Conservation (phyloP, 2,888 invertebrate species). For the Ormyrus pomaceus region DNA sequence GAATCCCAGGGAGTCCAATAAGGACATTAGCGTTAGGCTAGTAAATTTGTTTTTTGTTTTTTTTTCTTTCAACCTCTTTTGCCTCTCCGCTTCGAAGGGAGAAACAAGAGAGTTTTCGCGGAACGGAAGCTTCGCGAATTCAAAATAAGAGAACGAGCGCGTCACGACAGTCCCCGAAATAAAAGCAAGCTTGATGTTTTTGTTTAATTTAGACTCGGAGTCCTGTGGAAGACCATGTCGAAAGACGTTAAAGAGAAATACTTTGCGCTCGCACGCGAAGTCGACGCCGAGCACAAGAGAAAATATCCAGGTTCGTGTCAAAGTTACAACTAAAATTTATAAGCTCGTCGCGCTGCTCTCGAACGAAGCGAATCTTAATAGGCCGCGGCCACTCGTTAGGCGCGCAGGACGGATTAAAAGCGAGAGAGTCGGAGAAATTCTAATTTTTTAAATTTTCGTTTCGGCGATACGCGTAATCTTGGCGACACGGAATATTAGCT, state of each 20-base stretch:
- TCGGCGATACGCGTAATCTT: no score
- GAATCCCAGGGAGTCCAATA: slow-evolving; percentile 80
- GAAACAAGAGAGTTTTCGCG: no score
- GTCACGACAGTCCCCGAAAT: not conserved
- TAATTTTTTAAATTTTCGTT: no score
- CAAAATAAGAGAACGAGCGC: not conserved
- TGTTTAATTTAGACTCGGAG: slow-evolving; percentile 74
- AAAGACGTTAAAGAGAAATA: slow-evolving; percentile 78
- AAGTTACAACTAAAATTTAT: slow-evolving; percentile 23
- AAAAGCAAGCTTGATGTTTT: not conserved
- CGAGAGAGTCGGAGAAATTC: no score
- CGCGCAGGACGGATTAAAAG: no score
- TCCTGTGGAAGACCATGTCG: slow-evolving; percentile 79
- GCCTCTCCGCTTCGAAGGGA: not conserved
- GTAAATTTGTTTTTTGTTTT: slow-evolving; percentile 57
- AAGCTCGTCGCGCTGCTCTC: slow-evolving; percentile 25
- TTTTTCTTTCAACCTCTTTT: slow-evolving; percentile 3
- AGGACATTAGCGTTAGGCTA: slow-evolving; percentile 79
- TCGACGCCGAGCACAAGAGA: slow-evolving; percentile 79
- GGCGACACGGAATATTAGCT: no score
- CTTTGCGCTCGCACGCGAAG: slow-evolving; percentile 78
- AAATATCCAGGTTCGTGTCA: slow-evolving; percentile 79
- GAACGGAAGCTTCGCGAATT: no score
- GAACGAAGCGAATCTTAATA: slow-evolving; percentile 18
- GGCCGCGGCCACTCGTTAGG: no score